Evolutionary conservation across 2,888 invertebrate species (phyloP), one percentile per base, ranked within the genome.

Genomic region (Cephus rjabovi): DNA sequence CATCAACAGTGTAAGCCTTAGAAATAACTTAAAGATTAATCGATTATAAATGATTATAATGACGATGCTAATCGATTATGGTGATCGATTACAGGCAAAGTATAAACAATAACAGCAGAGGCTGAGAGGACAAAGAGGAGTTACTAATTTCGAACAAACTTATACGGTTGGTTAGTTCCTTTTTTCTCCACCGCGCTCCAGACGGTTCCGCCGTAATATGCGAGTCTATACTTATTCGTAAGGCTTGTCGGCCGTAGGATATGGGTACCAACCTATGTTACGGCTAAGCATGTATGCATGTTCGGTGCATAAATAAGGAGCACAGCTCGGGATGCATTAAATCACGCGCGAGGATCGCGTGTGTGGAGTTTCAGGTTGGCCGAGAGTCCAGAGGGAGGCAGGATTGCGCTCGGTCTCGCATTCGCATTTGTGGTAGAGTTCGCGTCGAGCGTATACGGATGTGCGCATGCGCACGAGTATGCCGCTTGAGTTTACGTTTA

Each of bases 231-330:
- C 31, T 71, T 33, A 33, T 33, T 71, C 86, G 84, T 82, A 84
- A 35, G 82, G 84, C 84, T 84, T 85, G 87, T 87, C 85, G 85
- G 80, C 80, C 83, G 78, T 81, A 81, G 87, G 85, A 85, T 86
- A 87, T 85, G 85, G 86, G 85, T 85, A 87, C 84, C 82, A 75
- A 86, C 86, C 87, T 87, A 84, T 84, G 84, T 83, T 84, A 86
- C 85, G 85, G 85, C 85, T 86, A 87, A 86, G 86, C 87, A 86
- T 89, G 89, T 88, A 87, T 87, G 87, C 87, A 89, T 89, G 89
- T 88, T 89, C 87, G 89, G 87, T 88, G 89, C 90, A 90, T 90
- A 91, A 91, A 91, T 91, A 91, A 90, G 88, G 85, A 89, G 88
- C 88, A 86, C 87, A 86, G 87, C 86, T 86, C 87, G 84, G 83